A percentile compares a stretch with the other conserved stretches of the same genome.
phyloP scores from a whole-genome alignment of 2,113 vertebrate genomes.

The Marmota monax region DNA sequence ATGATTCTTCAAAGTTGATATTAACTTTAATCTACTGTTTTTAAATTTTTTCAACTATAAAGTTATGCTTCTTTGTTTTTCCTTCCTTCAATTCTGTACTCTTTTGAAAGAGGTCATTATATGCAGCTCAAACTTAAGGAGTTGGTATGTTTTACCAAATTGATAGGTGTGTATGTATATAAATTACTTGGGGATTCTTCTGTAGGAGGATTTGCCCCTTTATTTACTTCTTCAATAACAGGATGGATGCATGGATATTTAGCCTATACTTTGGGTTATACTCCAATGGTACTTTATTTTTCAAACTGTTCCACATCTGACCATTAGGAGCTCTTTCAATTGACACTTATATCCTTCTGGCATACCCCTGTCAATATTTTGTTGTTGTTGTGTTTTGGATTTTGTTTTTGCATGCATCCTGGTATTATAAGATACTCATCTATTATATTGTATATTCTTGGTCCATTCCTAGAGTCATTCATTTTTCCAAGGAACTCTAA shows the following conservation, averaged over 20 bases:
- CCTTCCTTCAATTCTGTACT: background rate
- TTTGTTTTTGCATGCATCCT: background rate
- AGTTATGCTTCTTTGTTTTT: background rate
- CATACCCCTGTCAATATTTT: background rate
- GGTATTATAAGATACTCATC: background rate
- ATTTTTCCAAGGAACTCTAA: background rate
- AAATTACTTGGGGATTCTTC: background rate
- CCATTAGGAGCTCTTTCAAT: background rate
- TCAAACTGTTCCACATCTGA: background rate
- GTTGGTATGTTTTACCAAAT: background rate
- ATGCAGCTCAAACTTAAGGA: background rate
- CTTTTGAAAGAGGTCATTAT: background rate
- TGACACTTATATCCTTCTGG: background rate
- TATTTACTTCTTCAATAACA: background rate
- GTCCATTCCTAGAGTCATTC: background rate
- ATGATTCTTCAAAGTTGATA: background rate
- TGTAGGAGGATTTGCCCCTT: background rate
- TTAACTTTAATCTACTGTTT: background rate
- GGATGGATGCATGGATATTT: background rate
- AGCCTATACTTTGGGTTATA: background rate
- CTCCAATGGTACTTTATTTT: background rate
- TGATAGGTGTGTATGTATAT: background rate
- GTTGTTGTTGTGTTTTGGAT: background rate
- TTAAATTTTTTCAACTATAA: background rate
- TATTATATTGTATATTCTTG: background rate